phyloP scores from a whole-genome alignment of 2,113 vertebrate species.

The Corapipo altera region DNA sequence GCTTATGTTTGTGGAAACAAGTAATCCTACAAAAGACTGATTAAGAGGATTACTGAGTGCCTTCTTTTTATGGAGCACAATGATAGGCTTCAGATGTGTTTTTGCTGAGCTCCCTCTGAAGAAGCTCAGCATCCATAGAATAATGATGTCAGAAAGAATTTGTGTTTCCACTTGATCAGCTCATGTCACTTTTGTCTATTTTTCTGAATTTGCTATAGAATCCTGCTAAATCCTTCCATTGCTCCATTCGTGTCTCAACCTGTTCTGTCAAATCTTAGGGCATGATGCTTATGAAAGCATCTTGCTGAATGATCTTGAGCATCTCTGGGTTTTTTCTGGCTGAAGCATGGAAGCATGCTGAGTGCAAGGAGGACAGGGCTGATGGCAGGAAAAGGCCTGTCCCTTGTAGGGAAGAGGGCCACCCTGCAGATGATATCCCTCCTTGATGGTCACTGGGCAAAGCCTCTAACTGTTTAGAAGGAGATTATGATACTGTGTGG shows the following conservation, averaged over 20 bases:
- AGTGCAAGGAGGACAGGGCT: rapidly evolving
- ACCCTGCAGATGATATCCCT: background rate
- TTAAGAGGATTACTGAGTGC: background rate
- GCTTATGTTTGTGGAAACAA: background rate
- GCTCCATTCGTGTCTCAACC: background rate
- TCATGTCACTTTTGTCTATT: background rate
- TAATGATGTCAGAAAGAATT: constrained; percentile 22
- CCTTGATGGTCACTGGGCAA: background rate
- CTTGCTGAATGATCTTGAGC: background rate
- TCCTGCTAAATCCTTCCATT: background rate
- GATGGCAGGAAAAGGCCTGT: background rate
- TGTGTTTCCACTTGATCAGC: background rate
- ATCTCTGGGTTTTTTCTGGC: background rate
- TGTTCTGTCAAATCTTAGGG: background rate
- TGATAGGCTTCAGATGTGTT: background rate
- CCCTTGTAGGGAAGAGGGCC: background rate
- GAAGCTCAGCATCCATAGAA: background rate
- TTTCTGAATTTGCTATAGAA: constrained; percentile 15
- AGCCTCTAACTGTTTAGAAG: background rate
- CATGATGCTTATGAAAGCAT: background rate
- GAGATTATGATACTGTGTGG: background rate
- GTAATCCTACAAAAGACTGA: background rate
- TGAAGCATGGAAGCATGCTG: rapidly evolving
- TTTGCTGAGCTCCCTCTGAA: background rate
- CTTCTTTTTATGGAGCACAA: background rate